Percentiles rank a stretch among this genome's conserved stretches.
phyloP scores from a whole-genome alignment of 2,888 invertebrate species.

The Xestoiulus laeticollis region DNA sequence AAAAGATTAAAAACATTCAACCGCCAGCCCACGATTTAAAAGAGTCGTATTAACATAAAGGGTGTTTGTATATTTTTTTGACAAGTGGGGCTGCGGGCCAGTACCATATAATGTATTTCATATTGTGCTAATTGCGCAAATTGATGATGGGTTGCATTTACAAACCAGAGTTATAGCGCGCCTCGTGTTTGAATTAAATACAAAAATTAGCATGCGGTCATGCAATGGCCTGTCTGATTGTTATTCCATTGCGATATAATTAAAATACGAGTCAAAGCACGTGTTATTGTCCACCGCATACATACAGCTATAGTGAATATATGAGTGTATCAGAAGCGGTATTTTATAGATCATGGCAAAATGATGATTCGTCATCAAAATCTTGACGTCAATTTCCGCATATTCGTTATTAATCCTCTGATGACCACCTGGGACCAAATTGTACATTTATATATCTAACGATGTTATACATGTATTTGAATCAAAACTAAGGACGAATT shows the following conservation, averaged over 20 bases:
- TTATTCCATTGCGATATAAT: background rate
- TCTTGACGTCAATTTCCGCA: too few relatives aligned
- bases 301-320: too few relatives aligned
- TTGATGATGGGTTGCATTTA: constrained; percentile 24
- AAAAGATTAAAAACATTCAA: background rate
- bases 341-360: too few relatives aligned
- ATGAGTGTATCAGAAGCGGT: too few relatives aligned
- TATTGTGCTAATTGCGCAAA: constrained; percentile 22
- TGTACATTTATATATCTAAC: too few relatives aligned
- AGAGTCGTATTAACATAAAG: constrained; percentile 2
- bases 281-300: background rate
- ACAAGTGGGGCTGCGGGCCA: constrained; percentile 26
- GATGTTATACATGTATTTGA: too few relatives aligned
- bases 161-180: background rate
- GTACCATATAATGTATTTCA: constrained; percentile 17
- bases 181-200: background rate
- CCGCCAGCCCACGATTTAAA: background rate
- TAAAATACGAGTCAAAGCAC: background rate
- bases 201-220: background rate
- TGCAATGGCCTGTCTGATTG: background rate
- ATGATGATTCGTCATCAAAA: too few relatives aligned
- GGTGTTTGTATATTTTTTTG: background rate
- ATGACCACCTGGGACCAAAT: too few relatives aligned
- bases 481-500: too few relatives aligned
- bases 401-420: too few relatives aligned